Evolutionary conservation across 2,797 vertebrate species (phyloP), one percentile per base, ranked within the genome.

Genomic region (Esox masquinongy): DNA sequence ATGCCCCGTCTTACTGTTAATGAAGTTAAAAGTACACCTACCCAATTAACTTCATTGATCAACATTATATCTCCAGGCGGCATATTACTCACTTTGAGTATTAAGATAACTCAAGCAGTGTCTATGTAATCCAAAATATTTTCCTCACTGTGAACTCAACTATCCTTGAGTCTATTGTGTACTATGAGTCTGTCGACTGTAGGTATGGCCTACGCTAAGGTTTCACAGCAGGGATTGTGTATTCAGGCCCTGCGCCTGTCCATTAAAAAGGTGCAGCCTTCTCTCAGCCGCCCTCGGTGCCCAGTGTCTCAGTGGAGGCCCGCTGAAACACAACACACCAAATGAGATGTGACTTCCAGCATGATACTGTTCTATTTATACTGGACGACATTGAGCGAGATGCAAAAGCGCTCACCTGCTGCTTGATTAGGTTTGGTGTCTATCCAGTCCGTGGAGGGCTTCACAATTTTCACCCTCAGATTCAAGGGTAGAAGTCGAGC

Each of bases 371-470:
- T 92, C 89, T 91, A 91, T 93, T 93, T 92, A 90, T 92, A 89
- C 82, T 73, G 82, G 75, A 83, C 75, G 77, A 88, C 82, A 87
- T 80, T 88, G 87, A 88, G 83, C 71, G 72, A 80, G 78, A 90
- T 81, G 84, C 85, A 89, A 86, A 80, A 84, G 71, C 43, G 43
- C 79, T 90, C 90, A 89, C 87, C 89, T 88, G 85, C 88, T 83
- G 91, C 87, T 89, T 92, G 90, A 93, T 93, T 91, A 92, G 89
- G 81, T 93, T 85, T 88, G 88, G 80, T 89, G 81, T 79, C 83
- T 88, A 78, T 86, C 85, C 84, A 80, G 74, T 84, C 89, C 82
- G 79, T 74, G 59, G 81, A 92, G 90, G 80, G 74, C 81, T 74
- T 85, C 73, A 87, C 89, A 90, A 91, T 92, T 92, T 91, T 91